These are phyloP conservation scores for Atlantisia rogersi DNA, from an alignment of 2,113 vertebrate species.

Conservation along the genomic window DNA sequence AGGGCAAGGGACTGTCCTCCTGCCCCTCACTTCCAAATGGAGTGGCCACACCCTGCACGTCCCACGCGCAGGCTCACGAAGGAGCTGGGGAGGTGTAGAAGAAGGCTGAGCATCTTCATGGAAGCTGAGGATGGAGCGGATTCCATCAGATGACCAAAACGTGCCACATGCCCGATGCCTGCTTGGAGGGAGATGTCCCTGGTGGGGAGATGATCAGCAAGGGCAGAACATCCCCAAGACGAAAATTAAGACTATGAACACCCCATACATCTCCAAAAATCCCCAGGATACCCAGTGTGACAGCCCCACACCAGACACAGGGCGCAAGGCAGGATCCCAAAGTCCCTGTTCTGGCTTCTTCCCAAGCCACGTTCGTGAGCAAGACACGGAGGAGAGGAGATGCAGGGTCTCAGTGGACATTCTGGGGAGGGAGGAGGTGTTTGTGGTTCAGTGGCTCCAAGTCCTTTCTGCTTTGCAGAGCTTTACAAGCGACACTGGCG, in stretches of 20 bases:
- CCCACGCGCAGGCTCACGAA: background rate
- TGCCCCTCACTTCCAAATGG: background rate
- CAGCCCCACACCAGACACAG: too few species aligned
- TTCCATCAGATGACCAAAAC: background rate
- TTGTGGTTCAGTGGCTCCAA: slow-evolving; percentile 49
- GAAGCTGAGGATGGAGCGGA: background rate
- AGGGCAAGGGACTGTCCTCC: background rate
- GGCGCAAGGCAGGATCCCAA: background rate
- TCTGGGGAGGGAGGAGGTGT: background rate
- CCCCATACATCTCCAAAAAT: background rate
- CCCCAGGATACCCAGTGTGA: too few species aligned
- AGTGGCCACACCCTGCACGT: background rate
- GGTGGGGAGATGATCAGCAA: background rate
- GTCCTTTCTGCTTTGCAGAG: slow-evolving; percentile 64
- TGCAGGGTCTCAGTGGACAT: fast-evolving
- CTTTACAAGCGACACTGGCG: slow-evolving; percentile 33
- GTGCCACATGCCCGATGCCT: fast-evolving
- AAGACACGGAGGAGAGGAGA: background rate
- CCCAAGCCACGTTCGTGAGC: fast-evolving
- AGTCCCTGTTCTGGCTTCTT: background rate
- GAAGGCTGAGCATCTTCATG: background rate
- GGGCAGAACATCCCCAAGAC: background rate
- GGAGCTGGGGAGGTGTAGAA: background rate
- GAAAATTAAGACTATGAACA: background rate
- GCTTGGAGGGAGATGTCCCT: background rate